Evolutionary conservation across 1,140 invertebrate species (phyloP), one percentile per base, ranked within the genome.

Genomic region (Drosophila orena): DNA sequence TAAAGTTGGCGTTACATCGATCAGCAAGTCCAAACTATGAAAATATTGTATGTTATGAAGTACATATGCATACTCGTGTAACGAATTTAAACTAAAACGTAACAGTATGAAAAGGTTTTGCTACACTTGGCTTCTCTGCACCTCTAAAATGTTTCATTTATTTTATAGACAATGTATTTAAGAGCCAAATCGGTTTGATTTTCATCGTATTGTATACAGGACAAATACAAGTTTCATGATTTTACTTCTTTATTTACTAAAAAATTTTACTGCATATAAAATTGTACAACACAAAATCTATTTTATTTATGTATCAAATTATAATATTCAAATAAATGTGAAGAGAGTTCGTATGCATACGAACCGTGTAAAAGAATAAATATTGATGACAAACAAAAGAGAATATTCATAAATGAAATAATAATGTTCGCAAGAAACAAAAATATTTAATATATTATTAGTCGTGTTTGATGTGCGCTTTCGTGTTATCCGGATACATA

Each of bases 241-340:
- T 80, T 54, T n/a, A 79, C 61, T 42, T 88, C 12, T 88, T 79
- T 88, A 88, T 89, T 89, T 89, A 89, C 79, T 88, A 77, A 70
- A 86, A 89, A 84, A 76, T 54, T 88, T 77, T 68, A 89, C 72
- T 89, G 76, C 76, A 89, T 83, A 88, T 73, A 79, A 88, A 89
- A 88, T 88, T 77, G 89, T 79, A 89, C 83, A 88, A 88, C 83
- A 89, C 83, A 88, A 88, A 88, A 88, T 64, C 84, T 77, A 89
- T 78, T 70, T 53, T 47, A 62, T 64, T 58, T 85, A 55, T 50
- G 54, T 77, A 76, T 71, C 68, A 89, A 84, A 89, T 80, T 77
- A 88, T 73, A 89, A 69, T 79, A 70, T 43, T 88, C 61, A 86
- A 79, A 81, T 75, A 75, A 60, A 77, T 65, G 69, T 86, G 56